phyloP scores from a whole-genome alignment of 2,797 vertebrate genomes.

The Crocidura indochinensis region DNA sequence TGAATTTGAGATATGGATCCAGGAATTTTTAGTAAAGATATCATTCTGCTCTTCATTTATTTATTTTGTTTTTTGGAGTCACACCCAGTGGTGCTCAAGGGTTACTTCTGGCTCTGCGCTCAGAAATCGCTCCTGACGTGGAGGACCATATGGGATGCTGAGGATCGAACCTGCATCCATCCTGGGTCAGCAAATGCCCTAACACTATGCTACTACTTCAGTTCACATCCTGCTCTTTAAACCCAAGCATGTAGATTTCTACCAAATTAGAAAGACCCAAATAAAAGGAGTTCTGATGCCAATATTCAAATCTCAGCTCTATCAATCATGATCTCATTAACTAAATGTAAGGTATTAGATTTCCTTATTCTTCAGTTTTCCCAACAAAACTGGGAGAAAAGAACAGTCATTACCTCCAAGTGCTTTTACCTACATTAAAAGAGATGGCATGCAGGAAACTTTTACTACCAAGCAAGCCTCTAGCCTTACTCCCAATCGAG shows the following conservation, averaged over 20 bases:
- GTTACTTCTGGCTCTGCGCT: no score
- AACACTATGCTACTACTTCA: no score
- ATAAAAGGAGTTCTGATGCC: neutral
- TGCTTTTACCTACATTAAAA: neutral
- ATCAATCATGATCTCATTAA: neutral
- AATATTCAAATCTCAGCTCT: neutral
- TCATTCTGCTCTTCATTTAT: no score
- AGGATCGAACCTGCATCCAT: no score
- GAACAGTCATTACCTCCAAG: neutral
- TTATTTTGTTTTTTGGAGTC: no score
- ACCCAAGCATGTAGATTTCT: neutral
- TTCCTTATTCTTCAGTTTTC: conserved; percentile 6
- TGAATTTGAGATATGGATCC: neutral
- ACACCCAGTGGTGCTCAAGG: no score
- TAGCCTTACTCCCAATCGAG: neutral
- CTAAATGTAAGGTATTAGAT: neutral
- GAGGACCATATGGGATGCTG: no score
- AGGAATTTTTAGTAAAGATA: neutral
- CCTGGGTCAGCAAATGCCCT: no score
- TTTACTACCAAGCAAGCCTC: neutral
- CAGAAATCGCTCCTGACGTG: no score
- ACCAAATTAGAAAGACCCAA: neutral
- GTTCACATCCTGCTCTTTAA: neutral
- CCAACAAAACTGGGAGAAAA: neutral
- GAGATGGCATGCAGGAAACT: neutral